Evolutionary conservation across 2,888 invertebrate species (phyloP).

Genomic region (Harpagoxenus sublaevis): DNA sequence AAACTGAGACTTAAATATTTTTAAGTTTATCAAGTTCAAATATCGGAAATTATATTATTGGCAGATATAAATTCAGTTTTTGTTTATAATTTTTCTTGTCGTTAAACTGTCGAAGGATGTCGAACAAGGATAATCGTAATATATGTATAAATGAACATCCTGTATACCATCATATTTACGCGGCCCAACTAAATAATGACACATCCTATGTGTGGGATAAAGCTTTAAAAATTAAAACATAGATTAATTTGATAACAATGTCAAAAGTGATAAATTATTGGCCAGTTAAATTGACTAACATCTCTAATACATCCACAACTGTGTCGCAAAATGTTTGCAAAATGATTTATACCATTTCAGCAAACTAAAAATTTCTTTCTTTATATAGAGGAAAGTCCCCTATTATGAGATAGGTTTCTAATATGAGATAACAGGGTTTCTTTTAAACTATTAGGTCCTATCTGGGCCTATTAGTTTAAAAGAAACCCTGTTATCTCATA

Average conservation of each 20-base stretch:
- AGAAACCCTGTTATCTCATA: no score
- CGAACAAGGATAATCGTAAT: neutral
- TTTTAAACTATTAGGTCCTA: no score
- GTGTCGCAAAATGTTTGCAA: constrained; percentile 13
- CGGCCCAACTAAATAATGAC: neutral
- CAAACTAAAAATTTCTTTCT: neutral
- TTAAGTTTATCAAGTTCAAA: neutral
- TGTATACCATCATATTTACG: neutral
- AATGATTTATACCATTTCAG: neutral
- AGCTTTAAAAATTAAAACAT: neutral
- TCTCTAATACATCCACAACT: neutral
- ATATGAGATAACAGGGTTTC: no score
- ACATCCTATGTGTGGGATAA: constrained; percentile 6
- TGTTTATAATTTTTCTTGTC: neutral
- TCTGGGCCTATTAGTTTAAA: no score
- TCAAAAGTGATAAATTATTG: constrained; percentile 15
- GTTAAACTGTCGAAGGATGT: neutral
- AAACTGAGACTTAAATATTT: neutral
- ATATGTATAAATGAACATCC: neutral
- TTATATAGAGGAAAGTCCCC: no score
- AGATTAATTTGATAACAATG: neutral
- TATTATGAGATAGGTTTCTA: no score
- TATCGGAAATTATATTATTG: neutral
- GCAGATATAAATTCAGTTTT: neutral
- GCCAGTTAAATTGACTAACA: constrained; percentile 18